These are phyloP conservation scores for Pteromalus puparum DNA, from an alignment of 1,140 invertebrate species.

Conservation along the genomic window DNA sequence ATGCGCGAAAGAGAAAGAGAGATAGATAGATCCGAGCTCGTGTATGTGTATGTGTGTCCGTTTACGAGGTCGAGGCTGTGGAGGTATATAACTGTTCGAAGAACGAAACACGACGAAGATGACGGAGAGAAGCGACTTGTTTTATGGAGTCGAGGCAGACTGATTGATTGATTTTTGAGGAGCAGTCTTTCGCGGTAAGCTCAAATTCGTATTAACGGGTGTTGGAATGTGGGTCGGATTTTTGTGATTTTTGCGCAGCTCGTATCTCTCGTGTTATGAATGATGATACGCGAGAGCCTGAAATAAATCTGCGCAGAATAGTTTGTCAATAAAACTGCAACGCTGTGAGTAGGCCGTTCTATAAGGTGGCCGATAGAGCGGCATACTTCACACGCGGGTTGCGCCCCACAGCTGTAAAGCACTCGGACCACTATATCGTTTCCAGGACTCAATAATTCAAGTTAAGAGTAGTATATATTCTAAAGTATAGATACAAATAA, in stretches of 20 bases:
- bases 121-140: conserved; percentile 45
- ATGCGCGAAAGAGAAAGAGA: conserved; percentile 59
- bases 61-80: conserved; percentile 66
- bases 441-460: too few relatives aligned
- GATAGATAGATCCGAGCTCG: conserved; percentile 46
- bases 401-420: too few relatives aligned
- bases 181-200: not conserved
- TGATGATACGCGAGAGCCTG: not conserved
- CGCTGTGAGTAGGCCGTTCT: too few relatives aligned
- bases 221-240: not conserved
- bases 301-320: not conserved
- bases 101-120: conserved; percentile 35
- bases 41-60: conserved; percentile 59
- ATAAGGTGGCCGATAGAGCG: too few relatives aligned
- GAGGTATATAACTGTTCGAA: conserved; percentile 40
- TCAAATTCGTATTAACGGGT: not conserved
- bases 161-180: conserved; percentile 27
- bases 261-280: not conserved
- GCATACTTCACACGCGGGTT: too few relatives aligned
- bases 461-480: too few relatives aligned
- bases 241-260: not conserved
- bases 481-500: too few relatives aligned
- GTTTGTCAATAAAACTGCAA: not conserved
- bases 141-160: conserved; percentile 11
- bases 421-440: too few relatives aligned